Conservation (phyloP, 2,888 invertebrate genomes). For the Chironomus tentans region DNA sequence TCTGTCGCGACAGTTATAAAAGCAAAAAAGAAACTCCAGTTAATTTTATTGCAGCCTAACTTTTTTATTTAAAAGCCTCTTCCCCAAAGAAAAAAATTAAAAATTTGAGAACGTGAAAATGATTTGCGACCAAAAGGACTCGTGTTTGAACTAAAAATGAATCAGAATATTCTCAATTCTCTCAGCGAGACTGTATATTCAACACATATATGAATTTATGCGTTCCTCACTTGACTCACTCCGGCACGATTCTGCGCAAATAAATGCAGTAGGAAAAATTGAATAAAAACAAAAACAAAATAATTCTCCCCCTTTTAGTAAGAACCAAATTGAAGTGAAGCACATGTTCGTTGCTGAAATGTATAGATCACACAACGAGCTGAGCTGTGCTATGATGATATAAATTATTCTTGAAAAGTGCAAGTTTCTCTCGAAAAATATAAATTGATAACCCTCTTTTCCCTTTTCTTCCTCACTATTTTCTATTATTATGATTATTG, state of each 20-base stretch:
- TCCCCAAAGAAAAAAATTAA: background rate
- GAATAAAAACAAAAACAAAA: constrained; percentile 11
- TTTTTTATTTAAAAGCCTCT: background rate
- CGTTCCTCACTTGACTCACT: constrained; percentile 13
- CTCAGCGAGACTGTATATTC: background rate
- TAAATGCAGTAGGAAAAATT: background rate
- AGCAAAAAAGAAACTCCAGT: background rate
- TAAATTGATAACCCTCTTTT: background rate
- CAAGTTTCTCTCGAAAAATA: background rate
- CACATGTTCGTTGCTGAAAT: constrained; percentile 18
- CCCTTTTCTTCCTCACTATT: background rate
- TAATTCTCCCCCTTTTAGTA: background rate
- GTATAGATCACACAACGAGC: background rate
- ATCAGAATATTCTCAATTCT: background rate
- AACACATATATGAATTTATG: constrained; percentile 1
- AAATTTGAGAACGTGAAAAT: background rate
- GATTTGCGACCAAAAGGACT: constrained; percentile 13
- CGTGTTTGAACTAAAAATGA: constrained; percentile 13
- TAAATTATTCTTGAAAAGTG: background rate
- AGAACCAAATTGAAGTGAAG: background rate
- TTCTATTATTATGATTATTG: background rate
- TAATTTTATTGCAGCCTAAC: background rate
- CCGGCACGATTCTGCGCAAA: constrained; percentile 24
- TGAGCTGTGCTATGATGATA: background rate
- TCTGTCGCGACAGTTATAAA: background rate